A percentile compares a stretch with the other conserved stretches of the same genome.
Conservation (phyloP, 2,797 vertebrate genomes). For the Kryptolebias ocellatus region DNA sequence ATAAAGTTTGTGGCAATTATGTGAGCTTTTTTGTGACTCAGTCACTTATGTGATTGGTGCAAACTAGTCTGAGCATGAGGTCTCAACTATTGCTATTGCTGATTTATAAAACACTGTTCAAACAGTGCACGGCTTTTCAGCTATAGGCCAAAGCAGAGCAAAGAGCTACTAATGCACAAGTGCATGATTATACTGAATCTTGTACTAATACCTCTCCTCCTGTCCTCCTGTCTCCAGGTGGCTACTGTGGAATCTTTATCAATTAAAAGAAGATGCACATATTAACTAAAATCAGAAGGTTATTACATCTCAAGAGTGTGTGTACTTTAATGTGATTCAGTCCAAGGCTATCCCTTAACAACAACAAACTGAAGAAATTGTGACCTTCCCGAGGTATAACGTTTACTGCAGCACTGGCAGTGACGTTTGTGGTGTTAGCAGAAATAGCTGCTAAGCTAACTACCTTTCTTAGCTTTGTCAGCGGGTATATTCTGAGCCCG, state of each 20-base stretch:
- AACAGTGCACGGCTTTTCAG: slow-evolving; percentile 15
- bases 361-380: background rate
- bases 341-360: background rate
- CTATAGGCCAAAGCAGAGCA: slow-evolving; percentile 59
- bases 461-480: slow-evolving; percentile 98
- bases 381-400: background rate
- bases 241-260: slow-evolving; percentile 79
- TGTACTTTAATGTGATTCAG: background rate
- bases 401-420: slow-evolving; percentile 1
- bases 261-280: slow-evolving; percentile 50
- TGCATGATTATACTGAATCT: slow-evolving; percentile 74
- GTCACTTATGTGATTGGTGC: background rate
- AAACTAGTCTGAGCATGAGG: background rate
- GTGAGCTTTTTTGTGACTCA: background rate
- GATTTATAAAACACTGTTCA: slow-evolving; percentile 5
- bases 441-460: slow-evolving; percentile 49
- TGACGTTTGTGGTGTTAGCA: slow-evolving; percentile 44
- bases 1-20: background rate
- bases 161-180: slow-evolving; percentile 47
- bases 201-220: slow-evolving; percentile 90
- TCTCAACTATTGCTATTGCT: slow-evolving; percentile 1
- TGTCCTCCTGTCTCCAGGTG: slow-evolving; percentile 97
- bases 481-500: slow-evolving; percentile 94
- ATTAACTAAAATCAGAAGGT: slow-evolving; percentile 20
- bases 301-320: slow-evolving; percentile 6